These are phyloP conservation scores for Anseranas semipalmata DNA, from an alignment of 2,113 vertebrate genomes.

Conservation along the genomic window DNA sequence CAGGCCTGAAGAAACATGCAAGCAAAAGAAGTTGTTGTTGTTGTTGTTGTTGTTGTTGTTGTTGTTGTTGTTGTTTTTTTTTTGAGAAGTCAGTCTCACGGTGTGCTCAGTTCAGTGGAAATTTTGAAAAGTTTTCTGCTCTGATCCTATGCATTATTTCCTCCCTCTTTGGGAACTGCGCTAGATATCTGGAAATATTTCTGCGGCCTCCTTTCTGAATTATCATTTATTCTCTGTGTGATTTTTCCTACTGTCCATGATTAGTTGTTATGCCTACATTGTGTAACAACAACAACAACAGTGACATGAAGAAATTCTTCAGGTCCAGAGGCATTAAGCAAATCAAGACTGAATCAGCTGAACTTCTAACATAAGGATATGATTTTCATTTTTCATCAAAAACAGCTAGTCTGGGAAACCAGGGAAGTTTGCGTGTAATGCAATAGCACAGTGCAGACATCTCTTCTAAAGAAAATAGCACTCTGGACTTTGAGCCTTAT, in stretches of 20 bases:
- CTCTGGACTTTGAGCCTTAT: background rate
- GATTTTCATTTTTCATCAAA: conserved; percentile 36
- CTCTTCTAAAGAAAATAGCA: background rate
- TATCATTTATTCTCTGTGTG: background rate
- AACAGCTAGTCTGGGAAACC: conserved; percentile 20
- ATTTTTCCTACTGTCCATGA: background rate
- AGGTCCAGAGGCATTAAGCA: background rate
- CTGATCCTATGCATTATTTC: background rate
- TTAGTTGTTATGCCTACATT: conserved; percentile 42
- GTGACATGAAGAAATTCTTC: background rate
- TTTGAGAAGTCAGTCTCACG: background rate
- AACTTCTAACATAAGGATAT: conserved; percentile 40
- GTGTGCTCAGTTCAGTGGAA: background rate
- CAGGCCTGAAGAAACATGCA: background rate
- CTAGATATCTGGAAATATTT: background rate
- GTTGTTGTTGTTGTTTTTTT: too few relatives aligned
- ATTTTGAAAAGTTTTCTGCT: background rate
- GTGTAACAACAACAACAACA: conserved; percentile 30
- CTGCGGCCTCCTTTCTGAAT: background rate
- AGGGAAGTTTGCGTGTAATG: background rate
- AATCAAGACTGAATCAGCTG: conserved; percentile 4
- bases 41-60: too few relatives aligned
- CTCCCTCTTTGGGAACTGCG: background rate
- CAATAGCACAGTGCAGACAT: background rate
- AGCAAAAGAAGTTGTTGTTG: too few relatives aligned